phyloP scores from a whole-genome alignment of 2,888 invertebrate species.

The Cataglyphis livida region DNA sequence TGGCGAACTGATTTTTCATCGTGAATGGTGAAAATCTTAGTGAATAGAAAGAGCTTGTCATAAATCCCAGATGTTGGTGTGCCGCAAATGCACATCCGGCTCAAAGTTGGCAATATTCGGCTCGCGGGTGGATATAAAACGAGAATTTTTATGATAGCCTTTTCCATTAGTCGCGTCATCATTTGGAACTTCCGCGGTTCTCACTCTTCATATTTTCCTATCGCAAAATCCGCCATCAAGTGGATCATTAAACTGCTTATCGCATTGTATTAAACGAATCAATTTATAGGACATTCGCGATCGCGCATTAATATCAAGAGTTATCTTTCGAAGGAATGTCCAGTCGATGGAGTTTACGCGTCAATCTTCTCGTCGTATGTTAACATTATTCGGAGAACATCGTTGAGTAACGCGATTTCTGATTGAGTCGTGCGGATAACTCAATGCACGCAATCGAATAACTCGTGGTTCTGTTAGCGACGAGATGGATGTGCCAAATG shows the following conservation, averaged over 20 bases:
- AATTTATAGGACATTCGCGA: not conserved
- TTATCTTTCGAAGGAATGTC: not conserved
- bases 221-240: not conserved
- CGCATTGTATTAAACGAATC: conserved; percentile 4
- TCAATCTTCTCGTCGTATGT: conserved; percentile 27
- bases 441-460: conserved; percentile 52
- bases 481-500: conserved; percentile 45
- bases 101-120: conserved; percentile 7
- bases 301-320: not conserved
- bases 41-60: conserved; percentile 21
- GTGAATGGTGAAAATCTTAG: not conserved
- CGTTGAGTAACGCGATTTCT: conserved; percentile 49
- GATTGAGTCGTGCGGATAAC: conserved; percentile 46
- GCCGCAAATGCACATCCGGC: not conserved
- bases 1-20: not conserved
- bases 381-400: conserved; percentile 41
- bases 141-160: conserved; percentile 54
- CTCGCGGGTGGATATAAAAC: not conserved
- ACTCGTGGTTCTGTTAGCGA: conserved; percentile 44
- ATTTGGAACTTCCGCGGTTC: conserved; percentile 53
- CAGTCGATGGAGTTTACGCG: not conserved
- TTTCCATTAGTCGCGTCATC: conserved; percentile 70
- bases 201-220: conserved; percentile 38
- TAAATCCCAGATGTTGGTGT: conserved; percentile 4
- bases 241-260: not conserved